Base-by-base conservation (phyloP, 1,140 invertebrate species). In the Brachionus manjavacas region DNA sequence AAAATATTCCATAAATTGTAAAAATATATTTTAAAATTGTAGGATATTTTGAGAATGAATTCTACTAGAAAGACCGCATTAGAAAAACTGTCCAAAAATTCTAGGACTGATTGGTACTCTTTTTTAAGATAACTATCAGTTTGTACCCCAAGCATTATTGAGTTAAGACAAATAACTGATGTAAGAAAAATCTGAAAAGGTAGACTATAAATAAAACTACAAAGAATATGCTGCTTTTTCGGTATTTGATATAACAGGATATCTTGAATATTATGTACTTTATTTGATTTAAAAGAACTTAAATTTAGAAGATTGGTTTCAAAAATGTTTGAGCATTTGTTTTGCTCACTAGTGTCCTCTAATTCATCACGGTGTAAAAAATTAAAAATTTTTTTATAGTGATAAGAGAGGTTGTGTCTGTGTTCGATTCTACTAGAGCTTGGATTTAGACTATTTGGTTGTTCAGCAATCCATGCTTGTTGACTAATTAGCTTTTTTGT, bases 1-100 rank as follows among this genome's bases (percentile, higher is more conserved):
- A 76, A 76, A 28, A 49, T 49, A 11, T 76, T 76, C 72, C 72
- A 76, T 11, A 76, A 25, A 25, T 76, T 76, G 16, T 28, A 52
- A 11, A 46, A 76, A 76, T 76, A 76, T 20, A 76, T 76, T 76
- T 76, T 76, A 76, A 46, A 76, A 49, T 16, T 46, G 43, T 76
- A 76, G 20, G 43, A 76, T 76, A 76, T 49, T 76, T 76, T 76
- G 4, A 76, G 43, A 49, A 76, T 49, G 49, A 76, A 76, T 76
- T 76, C 72, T 7, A 76, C 16, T 14, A 76, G 20, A 49, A 76
- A 76, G 2, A 76, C 72, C 20, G 72, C 39, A n/a, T 76, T 76
- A 23, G 72, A 76, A 46, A 76, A 76, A 23, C 72, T 49, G 20
- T 76, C 72, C 25, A 76, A 49, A 76, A 76, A 76, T 76, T 76